A percentile compares a stretch with the other conserved stretches of the same genome.
Conservation (phyloP, 1,140 invertebrate genomes). For the Drosophila repletoides region DNA sequence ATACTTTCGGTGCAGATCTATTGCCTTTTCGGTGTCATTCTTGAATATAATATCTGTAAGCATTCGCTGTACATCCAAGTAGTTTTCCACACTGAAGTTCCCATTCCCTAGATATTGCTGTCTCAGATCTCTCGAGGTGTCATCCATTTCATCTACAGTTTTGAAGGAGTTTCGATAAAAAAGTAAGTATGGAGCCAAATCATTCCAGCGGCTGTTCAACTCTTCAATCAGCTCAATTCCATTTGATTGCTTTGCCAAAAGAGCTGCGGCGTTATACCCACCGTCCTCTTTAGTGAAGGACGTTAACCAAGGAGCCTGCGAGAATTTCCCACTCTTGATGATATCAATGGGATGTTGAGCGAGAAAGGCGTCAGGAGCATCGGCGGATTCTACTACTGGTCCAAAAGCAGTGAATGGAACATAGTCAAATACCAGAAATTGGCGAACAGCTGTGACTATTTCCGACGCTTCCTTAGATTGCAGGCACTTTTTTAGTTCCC, state of each 20-base stretch:
- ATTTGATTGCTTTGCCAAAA: conserved; percentile 14
- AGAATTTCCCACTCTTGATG: conserved; percentile 81
- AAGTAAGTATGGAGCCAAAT: conserved; percentile 24
- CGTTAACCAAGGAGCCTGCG: conserved; percentile 83
- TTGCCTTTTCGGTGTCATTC: conserved; percentile 19
- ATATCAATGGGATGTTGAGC: conserved; percentile 76
- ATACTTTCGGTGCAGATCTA: conserved; percentile 17
- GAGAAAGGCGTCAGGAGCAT: conserved; percentile 77
- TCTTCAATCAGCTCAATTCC: neutral
- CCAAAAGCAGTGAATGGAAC: conserved; percentile 85
- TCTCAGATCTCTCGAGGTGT: conserved; percentile 14
- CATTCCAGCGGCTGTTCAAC: conserved; percentile 32
- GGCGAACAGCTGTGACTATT: conserved; percentile 32
- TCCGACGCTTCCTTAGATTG: conserved; percentile 81
- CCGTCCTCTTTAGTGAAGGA: conserved; percentile 83
- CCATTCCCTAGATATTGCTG: conserved; percentile 8
- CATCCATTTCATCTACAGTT: conserved; percentile 2
- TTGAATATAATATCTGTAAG: conserved; percentile 46
- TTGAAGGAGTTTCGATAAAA: neutral
- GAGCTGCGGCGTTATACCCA: conserved; percentile 83
- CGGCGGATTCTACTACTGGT: conserved; percentile 83
- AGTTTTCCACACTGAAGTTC: neutral
- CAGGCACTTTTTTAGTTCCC: conserved; percentile 84
- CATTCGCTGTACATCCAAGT: conserved; percentile 19
- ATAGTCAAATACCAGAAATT: conserved; percentile 80